phyloP scores from a whole-genome alignment of 1,140 invertebrate species.

The Lutraria rhynchaena region DNA sequence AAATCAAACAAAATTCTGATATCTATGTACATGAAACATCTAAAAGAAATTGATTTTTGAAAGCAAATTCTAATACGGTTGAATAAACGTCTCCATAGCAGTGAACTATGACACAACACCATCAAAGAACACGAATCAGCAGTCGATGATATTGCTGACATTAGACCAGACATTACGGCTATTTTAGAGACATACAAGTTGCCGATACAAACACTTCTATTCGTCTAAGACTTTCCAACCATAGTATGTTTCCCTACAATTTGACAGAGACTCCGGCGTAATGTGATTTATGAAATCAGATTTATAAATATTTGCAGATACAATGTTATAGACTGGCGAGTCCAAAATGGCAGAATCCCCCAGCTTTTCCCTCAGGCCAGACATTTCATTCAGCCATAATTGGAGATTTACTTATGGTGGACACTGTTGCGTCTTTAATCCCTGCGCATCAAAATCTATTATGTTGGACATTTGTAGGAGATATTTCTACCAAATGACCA shows the following conservation, averaged over 20 bases:
- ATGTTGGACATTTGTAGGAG: background rate
- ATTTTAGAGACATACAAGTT: background rate
- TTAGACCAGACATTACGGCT: conserved; percentile 3
- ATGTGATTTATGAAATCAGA: conserved; percentile 44
- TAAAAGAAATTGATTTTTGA: too few relatives aligned
- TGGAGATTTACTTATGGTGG: conserved; percentile 39
- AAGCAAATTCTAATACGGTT: too few relatives aligned
- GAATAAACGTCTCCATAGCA: too few relatives aligned
- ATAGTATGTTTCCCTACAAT: conserved; percentile 34
- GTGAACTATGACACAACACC: too few relatives aligned
- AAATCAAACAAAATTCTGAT: too few relatives aligned
- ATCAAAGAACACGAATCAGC: too few relatives aligned
- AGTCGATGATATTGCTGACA: too few relatives aligned
- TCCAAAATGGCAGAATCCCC: background rate
- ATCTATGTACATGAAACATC: too few relatives aligned
- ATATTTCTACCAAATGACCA: too few relatives aligned
- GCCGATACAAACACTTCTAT: conserved; percentile 10
- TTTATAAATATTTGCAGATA: conserved; percentile 40
- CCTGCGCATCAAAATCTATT: conserved; percentile 5
- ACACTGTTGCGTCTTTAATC: conserved; percentile 15
- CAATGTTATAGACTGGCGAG: conserved; percentile 30
- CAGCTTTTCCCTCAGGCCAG: conserved; percentile 5
- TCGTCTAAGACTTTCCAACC: background rate
- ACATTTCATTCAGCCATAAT: conserved; percentile 30
- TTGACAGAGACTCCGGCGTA: conserved; percentile 14